Evolutionary conservation across 2,888 invertebrate species (phyloP).

Genomic region (Nomada lathburiana): DNA sequence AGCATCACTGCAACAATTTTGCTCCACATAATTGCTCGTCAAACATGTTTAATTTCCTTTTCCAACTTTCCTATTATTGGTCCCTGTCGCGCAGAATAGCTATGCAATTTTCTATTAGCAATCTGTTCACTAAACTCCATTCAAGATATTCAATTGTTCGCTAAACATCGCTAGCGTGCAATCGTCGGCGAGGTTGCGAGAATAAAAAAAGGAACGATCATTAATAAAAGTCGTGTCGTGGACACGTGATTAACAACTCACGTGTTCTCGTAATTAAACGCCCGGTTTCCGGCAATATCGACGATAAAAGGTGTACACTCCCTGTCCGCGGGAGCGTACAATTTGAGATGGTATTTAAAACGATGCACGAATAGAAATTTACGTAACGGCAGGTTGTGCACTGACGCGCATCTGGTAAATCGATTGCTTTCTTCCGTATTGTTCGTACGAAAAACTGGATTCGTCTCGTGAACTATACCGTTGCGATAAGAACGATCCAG

Average conservation of each 20-base stretch:
- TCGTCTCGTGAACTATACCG: neutral
- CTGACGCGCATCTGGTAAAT: too few species aligned
- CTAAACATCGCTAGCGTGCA: conserved; percentile 6
- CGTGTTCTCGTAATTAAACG: conserved; percentile 46
- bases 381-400: neutral
- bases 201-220: conserved; percentile 19
- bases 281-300: conserved; percentile 1
- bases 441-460: neutral
- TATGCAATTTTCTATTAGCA: too few species aligned
- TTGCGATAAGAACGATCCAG: neutral
- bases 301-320: conserved; percentile 7
- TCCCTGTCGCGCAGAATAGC: too few species aligned
- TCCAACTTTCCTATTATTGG: too few species aligned
- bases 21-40: too few species aligned
- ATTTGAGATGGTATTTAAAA: neutral
- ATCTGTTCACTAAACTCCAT: too few species aligned
- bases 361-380: neutral
- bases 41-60: too few species aligned
- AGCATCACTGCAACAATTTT: too few species aligned
- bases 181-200: neutral
- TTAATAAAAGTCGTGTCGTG: conserved; percentile 35
- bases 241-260: conserved; percentile 36
- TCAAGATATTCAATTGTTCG: conserved; percentile 9
- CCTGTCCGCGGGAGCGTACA: neutral
- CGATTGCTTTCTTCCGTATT: neutral